Base-by-base conservation (phyloP, 2,888 invertebrate genomes). In the Nemapogon koenigi region DNA sequence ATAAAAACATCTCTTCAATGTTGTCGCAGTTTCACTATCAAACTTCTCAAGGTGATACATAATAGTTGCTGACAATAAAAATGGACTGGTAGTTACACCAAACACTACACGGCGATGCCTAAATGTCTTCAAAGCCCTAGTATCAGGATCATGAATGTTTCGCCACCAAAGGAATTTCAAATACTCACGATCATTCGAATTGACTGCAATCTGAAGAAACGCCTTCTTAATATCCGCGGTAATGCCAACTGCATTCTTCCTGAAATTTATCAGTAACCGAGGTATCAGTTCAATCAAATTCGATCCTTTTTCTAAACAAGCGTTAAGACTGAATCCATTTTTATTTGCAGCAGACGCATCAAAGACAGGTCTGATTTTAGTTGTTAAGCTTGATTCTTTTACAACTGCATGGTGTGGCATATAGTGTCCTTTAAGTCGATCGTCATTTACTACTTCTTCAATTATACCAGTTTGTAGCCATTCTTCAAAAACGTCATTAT, bases 191-290 rank as follows among this genome's bases (percentile, higher is more conserved):
- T 59, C 53, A 2, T 39, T 17, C 37, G 41, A 16, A 6, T 40
- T 13, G 1, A 55, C 15, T 22, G 41, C 40, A 7, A 57, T 52
- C 43, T 52, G 52, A 11, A 52, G 39, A 41, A 59, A 59, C 0
- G 53, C 56, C 31, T 51, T 51, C 10, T 43, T 22, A 2, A 59
- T 56, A 41, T 55, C 52, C 3, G 51, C 38, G 2, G 44, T 38
- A 1, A 48, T 44, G 10, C 48, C 53, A 19, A 50, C 38, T 30
- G 40, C 45, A 27, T 38, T 17, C 4, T 35, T 6, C 11, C 46
- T 38, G 40, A 51, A 50, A 17, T 40, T 18, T 6, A 47, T n/a
- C 13, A 47, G 25, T 10, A 46, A 16, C 14, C 33, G 31, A 3
- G 47, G 44, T 22, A 47, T 47, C n/a, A 33, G 45, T 3, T 49